phyloP scores from a whole-genome alignment of 2,113 vertebrate species.

The Sigmodon hispidus region DNA sequence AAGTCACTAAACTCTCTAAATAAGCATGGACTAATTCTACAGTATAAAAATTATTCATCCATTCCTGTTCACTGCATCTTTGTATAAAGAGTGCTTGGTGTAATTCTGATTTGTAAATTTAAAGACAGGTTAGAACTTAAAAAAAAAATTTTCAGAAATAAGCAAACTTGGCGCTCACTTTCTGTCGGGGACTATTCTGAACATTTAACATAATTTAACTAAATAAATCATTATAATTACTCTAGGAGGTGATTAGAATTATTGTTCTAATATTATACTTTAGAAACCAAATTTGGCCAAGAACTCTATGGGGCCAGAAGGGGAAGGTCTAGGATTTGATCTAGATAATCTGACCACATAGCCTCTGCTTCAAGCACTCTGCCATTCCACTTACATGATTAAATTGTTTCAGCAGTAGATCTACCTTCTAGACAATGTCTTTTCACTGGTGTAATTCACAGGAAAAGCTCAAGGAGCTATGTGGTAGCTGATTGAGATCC shows the following conservation, averaged over 20 bases:
- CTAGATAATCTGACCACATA: not conserved
- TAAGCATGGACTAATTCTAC: constrained; percentile 14
- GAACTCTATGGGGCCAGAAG: not conserved
- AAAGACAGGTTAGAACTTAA: not conserved
- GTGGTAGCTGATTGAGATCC: not conserved
- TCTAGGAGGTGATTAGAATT: not conserved
- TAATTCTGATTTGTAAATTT: constrained; percentile 2
- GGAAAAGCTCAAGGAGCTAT: constrained; percentile 3
- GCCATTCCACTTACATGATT: not conserved
- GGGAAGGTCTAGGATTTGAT: not conserved
- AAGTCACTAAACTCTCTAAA: constrained; percentile 14
- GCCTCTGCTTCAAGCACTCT: not conserved
- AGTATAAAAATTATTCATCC: constrained; percentile 34
- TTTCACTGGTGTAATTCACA: constrained; percentile 10
- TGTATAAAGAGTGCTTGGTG: not conserved
- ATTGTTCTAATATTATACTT: not conserved
- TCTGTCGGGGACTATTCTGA: not conserved
- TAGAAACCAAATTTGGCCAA: not conserved
- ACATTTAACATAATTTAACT: constrained; percentile 36
- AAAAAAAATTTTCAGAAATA: constrained; percentile 45
- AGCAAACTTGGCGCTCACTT: constrained; percentile 24
- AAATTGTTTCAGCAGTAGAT: not conserved
- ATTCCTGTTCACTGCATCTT: not conserved
- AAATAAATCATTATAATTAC: not conserved
- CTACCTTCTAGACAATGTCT: not conserved